A percentile compares a stretch with the other conserved stretches of the same genome.
phyloP scores from a whole-genome alignment of 2,888 invertebrate species.

The Philopedon plagiatum region DNA sequence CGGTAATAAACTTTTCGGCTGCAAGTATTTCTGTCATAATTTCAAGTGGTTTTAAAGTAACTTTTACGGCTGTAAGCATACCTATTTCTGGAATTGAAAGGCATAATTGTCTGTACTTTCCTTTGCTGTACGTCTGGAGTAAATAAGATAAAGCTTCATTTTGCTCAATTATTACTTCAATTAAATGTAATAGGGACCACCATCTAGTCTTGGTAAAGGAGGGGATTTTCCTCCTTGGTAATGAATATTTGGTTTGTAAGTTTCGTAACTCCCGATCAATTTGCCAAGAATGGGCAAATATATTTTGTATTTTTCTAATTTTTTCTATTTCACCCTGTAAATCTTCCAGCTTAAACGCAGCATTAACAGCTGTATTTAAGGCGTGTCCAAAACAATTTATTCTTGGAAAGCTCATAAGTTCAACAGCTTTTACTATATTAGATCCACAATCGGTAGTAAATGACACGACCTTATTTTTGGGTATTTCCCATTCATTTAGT shows the following conservation, averaged over 20 bases:
- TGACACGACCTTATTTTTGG: not conserved
- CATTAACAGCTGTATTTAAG: not conserved
- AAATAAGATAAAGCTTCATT: not conserved
- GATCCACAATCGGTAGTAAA: not conserved
- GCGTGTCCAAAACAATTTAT: not conserved
- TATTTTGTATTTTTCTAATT: constrained; percentile 2
- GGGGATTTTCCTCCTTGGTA: not conserved
- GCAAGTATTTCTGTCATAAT: not conserved
- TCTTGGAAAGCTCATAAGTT: not conserved
- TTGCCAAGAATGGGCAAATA: constrained; percentile 1
- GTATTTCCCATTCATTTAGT: not conserved
- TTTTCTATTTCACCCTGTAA: not conserved
- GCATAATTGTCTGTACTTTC: not conserved
- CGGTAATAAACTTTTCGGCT: not conserved
- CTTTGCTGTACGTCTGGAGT: not conserved
- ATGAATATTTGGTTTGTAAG: not conserved
- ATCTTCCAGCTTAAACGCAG: not conserved
- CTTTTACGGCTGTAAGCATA: not conserved
- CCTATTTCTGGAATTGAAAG: not conserved
- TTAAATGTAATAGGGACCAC: not conserved
- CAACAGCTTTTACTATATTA: not conserved
- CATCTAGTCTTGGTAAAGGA: constrained; percentile 5
- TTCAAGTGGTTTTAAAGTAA: not conserved
- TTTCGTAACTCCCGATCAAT: not conserved
- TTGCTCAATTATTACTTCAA: not conserved